Percentiles rank a stretch among this genome's conserved stretches.
phyloP scores from a whole-genome alignment of 2,888 invertebrate species.

The Drosophila siamana region DNA sequence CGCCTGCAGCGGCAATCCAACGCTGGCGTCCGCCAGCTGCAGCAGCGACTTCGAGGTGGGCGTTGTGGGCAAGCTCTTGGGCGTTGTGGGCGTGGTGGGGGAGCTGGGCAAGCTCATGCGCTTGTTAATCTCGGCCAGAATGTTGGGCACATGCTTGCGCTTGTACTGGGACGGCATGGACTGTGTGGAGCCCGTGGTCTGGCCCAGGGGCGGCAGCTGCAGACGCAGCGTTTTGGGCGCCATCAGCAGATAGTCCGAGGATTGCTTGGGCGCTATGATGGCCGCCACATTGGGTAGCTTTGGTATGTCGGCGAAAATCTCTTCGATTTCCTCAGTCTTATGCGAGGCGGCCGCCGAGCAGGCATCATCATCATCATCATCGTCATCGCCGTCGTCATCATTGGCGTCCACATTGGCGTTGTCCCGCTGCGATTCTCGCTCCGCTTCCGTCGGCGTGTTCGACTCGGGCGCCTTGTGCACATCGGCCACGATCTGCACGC shows the following conservation, averaged over 20 bases:
- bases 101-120: slow-evolving; percentile 79
- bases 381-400: background rate
- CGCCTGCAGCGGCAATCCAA: slow-evolving; percentile 82
- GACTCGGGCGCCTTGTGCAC: slow-evolving; percentile 81
- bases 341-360: slow-evolving; percentile 65
- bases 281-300: slow-evolving; percentile 91
- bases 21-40: slow-evolving; percentile 52
- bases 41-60: slow-evolving; percentile 55
- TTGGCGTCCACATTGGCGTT: no score
- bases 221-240: slow-evolving; percentile 55
- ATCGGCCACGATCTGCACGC: slow-evolving; percentile 87
- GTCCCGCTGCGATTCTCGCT: slow-evolving; percentile 27
- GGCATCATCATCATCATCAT: slow-evolving; percentile 38
- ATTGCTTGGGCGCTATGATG: slow-evolving; percentile 89
- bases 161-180: slow-evolving; percentile 74
- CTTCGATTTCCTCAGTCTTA: slow-evolving; percentile 85
- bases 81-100: slow-evolving; percentile 70
- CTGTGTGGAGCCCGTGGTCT: slow-evolving; percentile 12
- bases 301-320: slow-evolving; percentile 88
- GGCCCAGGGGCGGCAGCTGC: slow-evolving; percentile 48
- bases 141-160: slow-evolving; percentile 83
- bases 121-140: slow-evolving; percentile 84
- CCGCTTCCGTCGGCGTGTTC: slow-evolving; percentile 63
- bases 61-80: slow-evolving; percentile 52
- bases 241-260: slow-evolving; percentile 60